These are phyloP conservation scores for Gryllus longicercus DNA, from an alignment of 2,888 invertebrate species.

Conservation along the genomic window DNA sequence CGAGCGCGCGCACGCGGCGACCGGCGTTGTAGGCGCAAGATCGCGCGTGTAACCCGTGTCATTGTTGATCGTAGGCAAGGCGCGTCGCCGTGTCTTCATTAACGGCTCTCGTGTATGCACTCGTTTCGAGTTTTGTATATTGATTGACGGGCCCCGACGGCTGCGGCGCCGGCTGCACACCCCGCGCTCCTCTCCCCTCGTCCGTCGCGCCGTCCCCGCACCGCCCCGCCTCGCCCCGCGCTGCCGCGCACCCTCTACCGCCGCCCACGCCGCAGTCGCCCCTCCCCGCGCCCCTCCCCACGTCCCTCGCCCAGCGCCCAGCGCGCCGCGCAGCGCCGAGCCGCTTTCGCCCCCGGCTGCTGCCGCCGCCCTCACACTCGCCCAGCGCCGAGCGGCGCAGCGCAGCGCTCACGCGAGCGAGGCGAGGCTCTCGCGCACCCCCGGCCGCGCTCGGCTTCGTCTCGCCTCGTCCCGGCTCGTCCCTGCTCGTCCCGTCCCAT, in stretches of 20 bases:
- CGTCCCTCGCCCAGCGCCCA: no score
- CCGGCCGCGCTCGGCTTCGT: no score
- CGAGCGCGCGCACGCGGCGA: no score
- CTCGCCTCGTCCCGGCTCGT: no score
- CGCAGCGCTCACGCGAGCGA: no score
- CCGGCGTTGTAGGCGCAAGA: not conserved
- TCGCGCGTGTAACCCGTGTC: not conserved
- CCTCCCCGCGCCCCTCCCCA: no score
- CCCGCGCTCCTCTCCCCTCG: not conserved
- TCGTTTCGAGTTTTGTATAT: slow-evolving; percentile 17
- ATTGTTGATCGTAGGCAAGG: not conserved
- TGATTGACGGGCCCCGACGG: not conserved
- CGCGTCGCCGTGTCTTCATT: not conserved
- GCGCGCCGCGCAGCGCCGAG: not conserved
- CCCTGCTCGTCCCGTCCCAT: no score
- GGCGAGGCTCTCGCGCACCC: no score
- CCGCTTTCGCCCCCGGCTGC: not conserved
- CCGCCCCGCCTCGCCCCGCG: no score
- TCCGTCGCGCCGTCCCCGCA: not conserved
- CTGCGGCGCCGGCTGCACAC: not conserved
- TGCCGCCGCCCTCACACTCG: not conserved
- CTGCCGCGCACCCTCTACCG: no score
- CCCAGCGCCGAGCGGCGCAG: not conserved
- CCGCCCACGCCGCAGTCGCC: no score
- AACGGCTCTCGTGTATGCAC: not conserved